Evolutionary conservation across 1,140 invertebrate genomes (phyloP), one percentile per base, ranked within the genome.

Genomic region (Dufourea novaeangliae): DNA sequence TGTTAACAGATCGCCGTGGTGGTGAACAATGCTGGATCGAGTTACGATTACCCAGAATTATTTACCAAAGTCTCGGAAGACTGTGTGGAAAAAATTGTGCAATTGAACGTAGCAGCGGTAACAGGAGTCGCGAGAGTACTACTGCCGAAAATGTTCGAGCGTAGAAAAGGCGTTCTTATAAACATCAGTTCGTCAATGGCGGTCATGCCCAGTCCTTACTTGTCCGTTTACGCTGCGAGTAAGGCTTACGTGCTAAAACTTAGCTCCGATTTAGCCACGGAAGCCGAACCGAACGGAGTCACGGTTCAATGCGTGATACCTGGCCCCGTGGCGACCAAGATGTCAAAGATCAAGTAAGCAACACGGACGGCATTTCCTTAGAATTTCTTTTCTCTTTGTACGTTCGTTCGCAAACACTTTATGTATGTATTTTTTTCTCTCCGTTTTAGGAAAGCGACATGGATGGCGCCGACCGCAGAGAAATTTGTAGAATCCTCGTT

Each of bases 1-100:
- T 85, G 10, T 22, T 8, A 11, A n/a, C 37, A 93, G 92, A 96
- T 99, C 76, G 98, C 97, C 1, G 95, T 98, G 22, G 93, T 99
- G 12, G 95, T 99, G 7, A 99, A 99, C 91, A 99, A 99, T 93
- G 98, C 99, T 0, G 98, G 98, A 5, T 95, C 97, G 78, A 97
- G 97, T 67, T 99, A 99, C 91, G 93, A 95, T 0, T 95, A 97
- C 91, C 98, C 98, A 0, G 96, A 97, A 87, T 96, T 96, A 85
- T 97, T 98, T 89, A 92, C 96, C 1, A 94, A 96, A 20, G 88
- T 96, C 1, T 93, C 94, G 10, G 94, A 96, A 85, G 91, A 92
- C 41, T 85, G 87, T 0, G 83, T 92, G 0, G 84, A 87, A 0
- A 82, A 78, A 61, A 93, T 93, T 78, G 67, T 93, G 5, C 93